Conservation (phyloP, 2,888 invertebrate genomes). For the Allolobophora icterica region DNA sequence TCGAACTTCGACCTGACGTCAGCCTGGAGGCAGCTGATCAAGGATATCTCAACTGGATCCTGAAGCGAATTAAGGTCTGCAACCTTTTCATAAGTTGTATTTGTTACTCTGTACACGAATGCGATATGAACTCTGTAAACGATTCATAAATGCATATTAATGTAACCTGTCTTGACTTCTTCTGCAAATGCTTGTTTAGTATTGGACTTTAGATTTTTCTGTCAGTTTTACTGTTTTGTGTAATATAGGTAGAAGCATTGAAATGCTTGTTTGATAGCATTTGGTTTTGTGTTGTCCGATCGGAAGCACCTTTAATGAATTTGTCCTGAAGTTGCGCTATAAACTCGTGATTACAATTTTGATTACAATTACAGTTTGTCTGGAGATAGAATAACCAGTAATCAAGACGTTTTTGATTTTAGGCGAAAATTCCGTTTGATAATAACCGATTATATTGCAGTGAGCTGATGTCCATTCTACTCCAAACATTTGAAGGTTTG, state of each 20-base stretch:
- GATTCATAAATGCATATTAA: too few relatives aligned
- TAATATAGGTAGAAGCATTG: slow-evolving; percentile 77
- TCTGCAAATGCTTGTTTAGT: too few relatives aligned
- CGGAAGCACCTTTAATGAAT: too few relatives aligned
- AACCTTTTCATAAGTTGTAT: neutral
- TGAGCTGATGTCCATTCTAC: slow-evolving; percentile 91
- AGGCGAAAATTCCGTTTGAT: slow-evolving; percentile 86
- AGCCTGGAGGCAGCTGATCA: slow-evolving; percentile 86
- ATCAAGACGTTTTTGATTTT: slow-evolving; percentile 28
- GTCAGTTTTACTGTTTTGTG: too few relatives aligned
- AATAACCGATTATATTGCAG: slow-evolving; percentile 92
- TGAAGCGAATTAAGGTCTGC: slow-evolving; percentile 79
- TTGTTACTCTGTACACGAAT: neutral
- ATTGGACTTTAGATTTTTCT: too few relatives aligned
- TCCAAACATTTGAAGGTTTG: slow-evolving; percentile 80
- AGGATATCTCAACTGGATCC: slow-evolving; percentile 87
- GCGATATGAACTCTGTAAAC: neutral
- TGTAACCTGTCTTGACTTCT: too few relatives aligned
- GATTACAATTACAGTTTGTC: too few relatives aligned
- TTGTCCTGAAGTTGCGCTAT: too few relatives aligned
- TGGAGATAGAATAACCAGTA: too few relatives aligned
- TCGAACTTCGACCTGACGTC: slow-evolving; percentile 85
- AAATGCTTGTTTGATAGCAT: slow-evolving; percentile 68
- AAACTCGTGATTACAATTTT: too few relatives aligned
- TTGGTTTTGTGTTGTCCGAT: too few relatives aligned